Conservation (phyloP, 2,113 vertebrate species). For the Clarias gariepinus region DNA sequence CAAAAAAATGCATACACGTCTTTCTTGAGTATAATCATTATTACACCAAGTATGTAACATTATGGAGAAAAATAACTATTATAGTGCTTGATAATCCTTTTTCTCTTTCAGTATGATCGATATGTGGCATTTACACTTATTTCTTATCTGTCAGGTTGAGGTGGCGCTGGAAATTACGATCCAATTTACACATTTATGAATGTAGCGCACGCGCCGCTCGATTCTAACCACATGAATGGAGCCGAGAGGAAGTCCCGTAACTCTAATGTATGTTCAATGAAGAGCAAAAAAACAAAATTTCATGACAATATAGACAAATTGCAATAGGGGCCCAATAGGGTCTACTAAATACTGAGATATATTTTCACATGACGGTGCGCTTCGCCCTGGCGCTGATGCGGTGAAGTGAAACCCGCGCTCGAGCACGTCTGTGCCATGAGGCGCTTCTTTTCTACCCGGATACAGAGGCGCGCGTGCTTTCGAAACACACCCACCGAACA, state of each 20-base stretch:
- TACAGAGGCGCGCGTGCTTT: slow-evolving; percentile 28
- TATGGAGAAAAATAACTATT: neutral
- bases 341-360: neutral
- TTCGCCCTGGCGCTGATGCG: neutral
- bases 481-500: neutral
- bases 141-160: neutral
- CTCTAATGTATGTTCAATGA: slow-evolving; percentile 52
- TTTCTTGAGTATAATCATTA: neutral
- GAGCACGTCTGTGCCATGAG: neutral
- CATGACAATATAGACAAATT: neutral
- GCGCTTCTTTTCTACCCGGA: slow-evolving; percentile 48
- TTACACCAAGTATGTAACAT: no score
- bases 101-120: neutral
- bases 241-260: slow-evolving; percentile 59
- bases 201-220: neutral
- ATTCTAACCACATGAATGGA: slow-evolving; percentile 71
- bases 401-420: neutral
- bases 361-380: no score
- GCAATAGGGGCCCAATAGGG: neutral
- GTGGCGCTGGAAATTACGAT: slow-evolving; percentile 51
- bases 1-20: neutral
- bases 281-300: neutral
- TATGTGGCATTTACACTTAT: neutral
- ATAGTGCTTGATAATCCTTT: neutral
- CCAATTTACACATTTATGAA: slow-evolving; percentile 31